Evolutionary conservation across 2,797 vertebrate species (phyloP), one percentile per base, ranked within the genome.

Genomic region (Geotrypetes seraphini): DNA sequence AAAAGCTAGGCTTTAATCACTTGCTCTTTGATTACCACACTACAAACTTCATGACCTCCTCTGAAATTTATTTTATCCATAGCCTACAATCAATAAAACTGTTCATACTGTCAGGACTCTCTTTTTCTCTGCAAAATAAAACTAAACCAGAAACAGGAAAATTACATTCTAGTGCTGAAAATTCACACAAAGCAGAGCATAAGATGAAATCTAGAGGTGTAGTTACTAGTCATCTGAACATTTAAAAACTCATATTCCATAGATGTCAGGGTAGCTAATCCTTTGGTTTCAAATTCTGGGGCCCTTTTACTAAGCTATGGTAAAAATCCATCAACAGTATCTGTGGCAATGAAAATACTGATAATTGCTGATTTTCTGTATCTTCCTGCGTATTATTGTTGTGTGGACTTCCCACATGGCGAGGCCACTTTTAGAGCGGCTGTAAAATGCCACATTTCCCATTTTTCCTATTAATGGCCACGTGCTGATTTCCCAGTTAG

Each of bases 1-100:
- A 63, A 77, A 63, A 66, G n/a, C 59, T 34, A 43, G 60, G 33
- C 48, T 71, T 71, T 70, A 60, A 70, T 73, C 73, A 70, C 54
- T 60, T 61, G 47, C 27, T 45, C 48, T 62, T 56, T 16, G 31
- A 40, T 56, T 58, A 53, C 47, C 43, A 50, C 13, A 11, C 41
- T 18, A 42, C 53, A 65, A 63, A 58, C 53, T 64, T 69, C 30
- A 28, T 51, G 62, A 68, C 57, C 64, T 56, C 16, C 20, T 7
- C 36, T 33, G 44, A 46, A 20, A 71, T 73, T 64, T 66, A 44
- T 69, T 58, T 58, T 50, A 44, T 45, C 57, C 35, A 19, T 33
- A 46, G 37, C 53, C 38, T 29, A 62, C 55, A 59, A 76, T 69
- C 66, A 65, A 71, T 69, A 65, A 47, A 53, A 36, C 31, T 39